These are phyloP conservation scores for Cercocebus atys DNA, from an alignment of 2,113 vertebrate genomes.

Conservation along the genomic window DNA sequence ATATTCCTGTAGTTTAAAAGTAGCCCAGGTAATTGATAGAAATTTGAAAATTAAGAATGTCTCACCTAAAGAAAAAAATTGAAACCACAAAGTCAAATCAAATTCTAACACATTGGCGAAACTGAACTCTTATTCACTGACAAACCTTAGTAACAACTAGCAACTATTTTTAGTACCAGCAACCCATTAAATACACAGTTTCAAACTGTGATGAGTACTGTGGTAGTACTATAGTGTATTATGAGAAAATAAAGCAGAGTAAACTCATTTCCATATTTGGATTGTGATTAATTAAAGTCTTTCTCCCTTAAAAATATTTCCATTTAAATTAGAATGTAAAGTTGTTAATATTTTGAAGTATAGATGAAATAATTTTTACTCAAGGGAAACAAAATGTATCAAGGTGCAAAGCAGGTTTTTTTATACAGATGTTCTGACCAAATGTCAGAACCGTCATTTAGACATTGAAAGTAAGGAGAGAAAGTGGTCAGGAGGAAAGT, in stretches of 20 bases:
- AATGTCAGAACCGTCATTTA: not conserved
- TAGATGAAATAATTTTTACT: not conserved
- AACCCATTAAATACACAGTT: not conserved
- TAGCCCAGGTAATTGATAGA: not conserved
- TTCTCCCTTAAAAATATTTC: not conserved
- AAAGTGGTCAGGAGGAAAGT: not conserved
- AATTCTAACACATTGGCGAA: not conserved
- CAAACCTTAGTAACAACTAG: not conserved
- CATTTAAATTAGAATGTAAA: not conserved
- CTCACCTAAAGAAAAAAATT: not conserved
- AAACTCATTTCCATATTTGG: not conserved
- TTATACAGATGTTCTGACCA: not conserved
- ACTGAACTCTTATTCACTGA: not conserved
- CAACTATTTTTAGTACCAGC: not conserved
- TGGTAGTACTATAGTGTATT: not conserved
- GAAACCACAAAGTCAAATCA: not conserved
- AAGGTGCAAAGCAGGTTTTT: not conserved
- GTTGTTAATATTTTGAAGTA: not conserved
- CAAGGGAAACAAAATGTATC: not conserved
- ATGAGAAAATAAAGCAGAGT: not conserved
- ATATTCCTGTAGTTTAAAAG: not conserved
- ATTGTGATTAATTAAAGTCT: not conserved
- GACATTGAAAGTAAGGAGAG: not conserved
- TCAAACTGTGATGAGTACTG: not conserved
- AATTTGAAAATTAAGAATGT: not conserved